Base-by-base conservation (phyloP, 2,888 invertebrate species). In the Nymphalis polychloros region DNA sequence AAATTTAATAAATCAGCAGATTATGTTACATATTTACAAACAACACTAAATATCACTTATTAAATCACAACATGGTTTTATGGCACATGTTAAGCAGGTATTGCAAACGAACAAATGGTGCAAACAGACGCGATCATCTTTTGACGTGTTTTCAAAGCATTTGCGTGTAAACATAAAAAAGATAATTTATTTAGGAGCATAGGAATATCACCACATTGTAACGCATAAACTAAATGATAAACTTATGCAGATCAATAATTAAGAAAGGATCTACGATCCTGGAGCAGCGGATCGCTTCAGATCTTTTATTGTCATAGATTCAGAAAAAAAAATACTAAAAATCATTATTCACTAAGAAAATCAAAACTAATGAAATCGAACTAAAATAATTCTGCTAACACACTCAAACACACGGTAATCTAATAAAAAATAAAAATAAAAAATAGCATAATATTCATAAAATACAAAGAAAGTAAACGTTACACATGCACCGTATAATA, bases 231-330 rank as follows among this genome's bases (percentile, higher is more conserved):
- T 85, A 86, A 78, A 79, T 48, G 70, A 75, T 83, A 84, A 73
- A 80, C 87, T 90, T 89, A 88, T 85, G 83, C 88, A 89, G 90
- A 92, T 92, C 90, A 85, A 85, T 81, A 79, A 78, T 82, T 81
- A 83, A 84, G 80, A 85, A 82, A 80, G 75, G 81, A 84, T 76
- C 82, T 76, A 70, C 78, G 79, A 80, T 71, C 79, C 76, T 73
- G 75, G 78, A 79, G 77, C 78, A 70, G 76, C 59, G 79, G 81
- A 79, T 78, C 87, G 84, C 80, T 84, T 93, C 93, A 94, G 94
- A 94, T 94, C 94, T 94, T 90, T 85, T 92, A 93, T 92, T 93
- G 93, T 93, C 93, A 94, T 90, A 92, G 89, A 90, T 90, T 90
- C 90, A 89, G 89, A 85, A 82, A 87, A 89, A 87, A 89, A 87